Conservation (phyloP, 2,888 invertebrate species). For the Cetonia aurata region DNA sequence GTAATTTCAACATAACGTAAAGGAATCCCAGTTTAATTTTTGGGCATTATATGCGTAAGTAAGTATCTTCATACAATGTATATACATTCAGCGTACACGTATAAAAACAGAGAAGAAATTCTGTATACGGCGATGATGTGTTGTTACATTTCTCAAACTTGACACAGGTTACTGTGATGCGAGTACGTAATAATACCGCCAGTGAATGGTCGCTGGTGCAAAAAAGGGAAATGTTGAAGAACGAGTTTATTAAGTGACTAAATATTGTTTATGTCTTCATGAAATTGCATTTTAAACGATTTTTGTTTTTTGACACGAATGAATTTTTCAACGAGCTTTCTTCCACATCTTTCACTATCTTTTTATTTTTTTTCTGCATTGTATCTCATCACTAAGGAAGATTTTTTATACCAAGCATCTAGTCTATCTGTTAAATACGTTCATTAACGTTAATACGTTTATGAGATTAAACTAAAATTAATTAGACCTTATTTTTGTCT, state of each 20-base stretch:
- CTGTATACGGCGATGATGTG: conserved; percentile 34
- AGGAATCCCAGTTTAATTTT: conserved; percentile 16
- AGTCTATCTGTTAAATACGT: too few species aligned
- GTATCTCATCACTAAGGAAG: too few species aligned
- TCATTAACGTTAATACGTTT: too few species aligned
- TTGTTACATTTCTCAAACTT: conserved; percentile 36
- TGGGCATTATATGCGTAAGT: conserved; percentile 4
- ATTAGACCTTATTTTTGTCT: too few species aligned
- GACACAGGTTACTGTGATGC: conserved; percentile 28
- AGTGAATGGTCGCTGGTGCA: conserved; percentile 29
- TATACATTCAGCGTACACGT: not conserved
- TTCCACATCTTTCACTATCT: too few species aligned
- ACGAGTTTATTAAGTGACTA: conserved; percentile 32
- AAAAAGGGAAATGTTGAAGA: conserved; percentile 35
- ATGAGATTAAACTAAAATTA: too few species aligned
- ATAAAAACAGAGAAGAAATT: conserved; percentile 27
- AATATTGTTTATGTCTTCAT: conserved; percentile 38
- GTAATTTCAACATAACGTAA: conserved; percentile 2
- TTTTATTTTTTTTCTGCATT: too few species aligned
- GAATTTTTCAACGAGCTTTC: too few species aligned
- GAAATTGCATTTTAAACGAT: conserved; percentile 22
- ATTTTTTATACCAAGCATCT: too few species aligned
- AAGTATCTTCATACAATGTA: not conserved
- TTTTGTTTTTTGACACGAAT: too few species aligned
- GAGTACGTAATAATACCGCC: conserved; percentile 33